phyloP scores from a whole-genome alignment of 2,888 invertebrate species.

The Siphlonurus alternatus region DNA sequence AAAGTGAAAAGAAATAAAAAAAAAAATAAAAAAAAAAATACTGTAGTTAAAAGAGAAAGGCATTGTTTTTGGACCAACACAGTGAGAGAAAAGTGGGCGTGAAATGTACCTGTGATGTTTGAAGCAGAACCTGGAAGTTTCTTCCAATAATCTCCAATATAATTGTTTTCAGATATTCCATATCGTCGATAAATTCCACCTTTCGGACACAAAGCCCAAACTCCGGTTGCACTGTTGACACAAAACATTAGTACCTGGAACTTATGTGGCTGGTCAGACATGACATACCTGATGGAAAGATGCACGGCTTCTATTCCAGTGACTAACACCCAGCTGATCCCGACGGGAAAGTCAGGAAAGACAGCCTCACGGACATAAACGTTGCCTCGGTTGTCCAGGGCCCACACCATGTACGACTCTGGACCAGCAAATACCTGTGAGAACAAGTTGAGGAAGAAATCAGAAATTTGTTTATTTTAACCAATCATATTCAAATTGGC shows the following conservation, averaged over 20 bases:
- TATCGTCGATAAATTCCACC: constrained; percentile 27
- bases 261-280: not conserved
- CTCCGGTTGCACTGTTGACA: constrained; percentile 23
- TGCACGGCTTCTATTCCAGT: constrained; percentile 28
- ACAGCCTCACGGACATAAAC: constrained; percentile 31
- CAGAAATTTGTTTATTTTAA: not conserved
- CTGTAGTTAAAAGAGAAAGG: no score
- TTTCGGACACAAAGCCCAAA: constrained; percentile 28
- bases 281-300: constrained; percentile 24
- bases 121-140: constrained; percentile 22
- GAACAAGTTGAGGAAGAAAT: constrained; percentile 3
- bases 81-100: no score
- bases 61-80: no score
- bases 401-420: constrained; percentile 29
- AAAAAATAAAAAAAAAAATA: no score
- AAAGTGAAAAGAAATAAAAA: no score
- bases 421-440: constrained; percentile 26
- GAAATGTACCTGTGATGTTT: constrained; percentile 20
- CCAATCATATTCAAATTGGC: no score
- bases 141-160: constrained; percentile 31
- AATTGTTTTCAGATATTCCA: constrained; percentile 28
- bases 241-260: constrained; percentile 4
- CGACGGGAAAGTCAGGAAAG: constrained; percentile 29
- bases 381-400: constrained; percentile 28
- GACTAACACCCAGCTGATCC: constrained; percentile 32